A percentile compares a stretch with the other conserved stretches of the same genome.
Evolutionary conservation across 2,888 invertebrate genomes (phyloP).

Genomic region (Agrypnus murinus): DNA sequence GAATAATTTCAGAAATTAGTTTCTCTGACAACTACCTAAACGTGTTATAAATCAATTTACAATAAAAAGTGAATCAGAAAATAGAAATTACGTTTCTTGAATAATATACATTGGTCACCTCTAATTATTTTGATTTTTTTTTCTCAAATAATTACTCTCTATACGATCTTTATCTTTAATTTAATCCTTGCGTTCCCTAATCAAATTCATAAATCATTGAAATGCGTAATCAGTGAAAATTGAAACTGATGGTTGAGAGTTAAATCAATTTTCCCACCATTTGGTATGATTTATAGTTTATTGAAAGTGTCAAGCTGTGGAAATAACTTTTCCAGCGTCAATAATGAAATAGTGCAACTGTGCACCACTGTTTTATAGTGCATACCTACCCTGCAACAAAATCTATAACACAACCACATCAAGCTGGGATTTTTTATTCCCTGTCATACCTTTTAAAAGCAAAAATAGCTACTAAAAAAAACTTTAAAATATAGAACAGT

Average conservation of each 20-base stretch:
- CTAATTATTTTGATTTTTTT: no score
- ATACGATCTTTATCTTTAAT: constrained; percentile 12
- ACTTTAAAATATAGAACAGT: neutral
- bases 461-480: neutral
- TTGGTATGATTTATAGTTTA: constrained; percentile 23
- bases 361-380: neutral
- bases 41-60: no score
- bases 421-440: no score
- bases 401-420: no score
- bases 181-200: constrained; percentile 12
- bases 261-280: constrained; percentile 26
- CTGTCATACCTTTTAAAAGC: no score
- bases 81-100: no score
- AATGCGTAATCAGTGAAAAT: constrained; percentile 20
- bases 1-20: no score
- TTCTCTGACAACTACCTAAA: no score
- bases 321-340: constrained; percentile 13
- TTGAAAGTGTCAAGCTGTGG: constrained; percentile 26
- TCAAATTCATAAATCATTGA: constrained; percentile 25
- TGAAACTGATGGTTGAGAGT: constrained; percentile 17
- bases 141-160: no score
- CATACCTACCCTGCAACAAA: no score
- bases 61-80: no score
- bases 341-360: constrained; percentile 6
- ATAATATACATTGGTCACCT: no score